Base-by-base conservation (phyloP, 2,888 invertebrate species). In the Muscina levida region DNA sequence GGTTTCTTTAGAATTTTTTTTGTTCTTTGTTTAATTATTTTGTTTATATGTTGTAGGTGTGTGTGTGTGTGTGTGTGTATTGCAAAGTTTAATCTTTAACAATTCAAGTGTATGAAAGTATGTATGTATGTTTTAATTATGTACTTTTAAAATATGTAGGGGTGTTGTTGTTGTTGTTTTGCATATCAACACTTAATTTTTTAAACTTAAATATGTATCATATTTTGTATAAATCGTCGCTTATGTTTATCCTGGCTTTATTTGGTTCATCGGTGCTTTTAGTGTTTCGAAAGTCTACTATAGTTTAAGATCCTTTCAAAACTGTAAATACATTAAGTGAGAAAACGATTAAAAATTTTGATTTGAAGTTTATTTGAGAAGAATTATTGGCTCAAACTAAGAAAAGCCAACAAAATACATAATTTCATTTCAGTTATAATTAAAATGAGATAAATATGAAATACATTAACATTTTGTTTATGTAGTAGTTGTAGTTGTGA, bases 301-400 rank as follows among this genome's bases (percentile, higher is more conserved):
- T 62, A 73, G 73, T 73, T 78, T 42, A 62, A 53, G 39, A 62
- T 70, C 70, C 80, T 67, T 77, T 77, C 13, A 76, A 79, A 75
- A 80, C 80, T 80, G 80, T 11, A 80, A 80, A 80, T 72, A 80
- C 77, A 80, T 80, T 73, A 80, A 80, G 71, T 71, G 57, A 80
- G 73, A 74, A 66, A 70, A 26, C 72, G 62, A 62, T 72, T 72
- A 72, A 59, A 59, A 13, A 46, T 48, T 48, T 48, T 19, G n/a
- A n/a, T n/a, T n/a, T n/a, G n/a, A n/a, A 31, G 31, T 31, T 31
- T 31, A 31, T 31, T 31, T 31, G 31, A 3, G 8, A 31, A 31
- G 3, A 31, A 31, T 5, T 31, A 31, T 31, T 31, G 4, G 31
- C 8, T 31, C 31, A 31, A 31, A 31, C 22, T 22, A n/a, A n/a